Base-by-base conservation (phyloP, 2,888 invertebrate genomes). In the Iselma pallidipennis region DNA sequence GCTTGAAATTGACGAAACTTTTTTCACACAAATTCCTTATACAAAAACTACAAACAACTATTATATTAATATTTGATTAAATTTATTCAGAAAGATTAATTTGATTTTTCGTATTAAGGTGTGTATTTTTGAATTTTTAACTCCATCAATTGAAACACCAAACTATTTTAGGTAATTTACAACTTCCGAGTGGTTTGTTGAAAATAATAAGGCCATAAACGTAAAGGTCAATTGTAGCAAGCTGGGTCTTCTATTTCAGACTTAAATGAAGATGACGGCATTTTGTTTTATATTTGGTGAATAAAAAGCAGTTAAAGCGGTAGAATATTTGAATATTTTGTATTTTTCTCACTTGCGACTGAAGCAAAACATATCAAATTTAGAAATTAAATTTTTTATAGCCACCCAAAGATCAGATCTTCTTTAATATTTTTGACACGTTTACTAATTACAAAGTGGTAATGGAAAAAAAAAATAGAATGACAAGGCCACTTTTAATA, bases 201-300 rank as follows among this genome's bases (percentile, higher is more conserved):
- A 65, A 67, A 65, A 65, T 65, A 63, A 65, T 65, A 64, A 64
- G 64, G 57, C 64, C 49, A 61, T 64, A 64, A 61, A 63, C 57
- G 60, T 63, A 67, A 55, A 57, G 65, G 57, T 50, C 57, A 61
- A 63, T 61, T 67, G 57, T 55, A 63, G 49, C 55, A 63, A 56
- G 59, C 57, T 60, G 57, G 37, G 53, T 50, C 51, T 63, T 57
- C 63, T 49, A 45, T 57, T 60, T 26, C 48, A 61, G 60, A 62
- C 63, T 66, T 66, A 67, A 67, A 69, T 66, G 67, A 69, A 67
- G 67, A 67, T 66, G 66, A 64, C 55, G 49, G 66, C 65, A 65
- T 69, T 69, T 69, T 66, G 66, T 67, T 65, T 69, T 69, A 69
- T 66, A 66, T 55, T 57, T 57, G 48, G 2, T 21, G 49, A 58